Base-by-base conservation (phyloP, 2,113 vertebrate species). In the Lophochroa leadbeateri region DNA sequence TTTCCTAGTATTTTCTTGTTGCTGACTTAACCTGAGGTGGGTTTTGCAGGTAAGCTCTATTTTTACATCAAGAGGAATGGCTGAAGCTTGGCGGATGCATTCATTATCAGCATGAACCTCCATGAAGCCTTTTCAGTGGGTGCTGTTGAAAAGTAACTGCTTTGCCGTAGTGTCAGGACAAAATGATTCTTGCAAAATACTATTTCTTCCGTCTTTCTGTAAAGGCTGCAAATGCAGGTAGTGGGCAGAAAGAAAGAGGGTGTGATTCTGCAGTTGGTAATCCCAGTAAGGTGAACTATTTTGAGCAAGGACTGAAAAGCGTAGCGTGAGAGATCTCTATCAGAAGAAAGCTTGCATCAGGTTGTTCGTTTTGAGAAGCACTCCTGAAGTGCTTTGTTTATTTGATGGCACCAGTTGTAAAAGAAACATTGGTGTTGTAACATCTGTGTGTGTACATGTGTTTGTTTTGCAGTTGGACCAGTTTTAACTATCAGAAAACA, bases 401-500 rank as follows among this genome's bases (percentile, higher is more conserved):
- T 88, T 82, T 87, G 77, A 31, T 91, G 60, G 69, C 63, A 68
- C 43, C 39, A 64, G 47, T 17, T 91, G 46, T 82, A 52, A 88
- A 86, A 82, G 43, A 29, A 11, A 29, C 60, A 41, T 1, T 19
- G 93, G 17, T 86, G 35, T 71, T 6, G 35, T 63, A 94, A 92
- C 1, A 2, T 80, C 35, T 67, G 13, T 81, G 64, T 80, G 57
- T 41, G 47, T n/a, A 14, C 20, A 10, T 9, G 47, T 85, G 49
- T 83, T 78, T 92, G 84, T 79, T 93, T 90, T 94, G 88, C 64
- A 93, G 64, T 37, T 67, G 71, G 82, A 90, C 86, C 4, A 28
- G 44, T 58, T 81, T 44, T 58, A 72, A 28, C 68, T 53, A 17
- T 47, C 61, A 80, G 79, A 79, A 65, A 93, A 69, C 35, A 57